Percentiles rank a stretch among this genome's conserved stretches.
These are phyloP conservation scores for Dyspetes luteomarginatus DNA, from an alignment of 2,888 invertebrate genomes.

Conservation along the genomic window DNA sequence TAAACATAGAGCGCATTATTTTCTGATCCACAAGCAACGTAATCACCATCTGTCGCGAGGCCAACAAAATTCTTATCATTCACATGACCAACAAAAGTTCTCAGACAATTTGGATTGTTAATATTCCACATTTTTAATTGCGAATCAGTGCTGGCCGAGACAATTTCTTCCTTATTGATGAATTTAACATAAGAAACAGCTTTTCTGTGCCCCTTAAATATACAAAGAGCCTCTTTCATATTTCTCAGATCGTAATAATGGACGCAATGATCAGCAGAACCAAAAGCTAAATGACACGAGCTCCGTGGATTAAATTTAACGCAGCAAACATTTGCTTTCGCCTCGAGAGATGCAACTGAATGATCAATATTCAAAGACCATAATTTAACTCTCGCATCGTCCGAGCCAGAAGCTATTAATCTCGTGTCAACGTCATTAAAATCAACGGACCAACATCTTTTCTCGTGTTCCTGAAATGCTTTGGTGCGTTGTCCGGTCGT, in stretches of 20 bases:
- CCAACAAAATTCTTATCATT: slow-evolving; percentile 99
- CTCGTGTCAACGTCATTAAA: slow-evolving; percentile 96
- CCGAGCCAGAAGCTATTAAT: slow-evolving; percentile 95
- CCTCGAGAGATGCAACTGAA: slow-evolving; percentile 94
- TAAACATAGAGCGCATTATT: slow-evolving; percentile 97
- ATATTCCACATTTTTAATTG: slow-evolving; percentile 96
- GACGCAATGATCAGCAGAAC: slow-evolving; percentile 98
- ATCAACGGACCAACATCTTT: slow-evolving; percentile 97
- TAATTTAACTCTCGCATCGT: slow-evolving; percentile 96
- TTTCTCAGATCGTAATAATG: slow-evolving; percentile 97
- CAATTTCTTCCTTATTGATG: slow-evolving; percentile 92
- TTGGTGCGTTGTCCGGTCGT: slow-evolving; percentile 90
- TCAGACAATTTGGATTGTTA: slow-evolving; percentile 89
- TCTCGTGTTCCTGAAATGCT: slow-evolving; percentile 95
- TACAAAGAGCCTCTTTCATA: slow-evolving; percentile 90
- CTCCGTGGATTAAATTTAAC: slow-evolving; percentile 95
- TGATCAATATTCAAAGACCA: slow-evolving; percentile 96
- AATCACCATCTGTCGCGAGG: slow-evolving; percentile 95
- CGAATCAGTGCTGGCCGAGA: slow-evolving; percentile 96
- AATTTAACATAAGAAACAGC: slow-evolving; percentile 98
- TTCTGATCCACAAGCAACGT: slow-evolving; percentile 97
- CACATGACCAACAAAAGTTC: slow-evolving; percentile 95
- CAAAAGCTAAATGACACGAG: slow-evolving; percentile 95
- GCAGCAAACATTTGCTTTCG: slow-evolving; percentile 97
- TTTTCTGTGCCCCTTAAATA: slow-evolving; percentile 95